phyloP scores from a whole-genome alignment of 1,140 invertebrate genomes.

The Battus philenor region DNA sequence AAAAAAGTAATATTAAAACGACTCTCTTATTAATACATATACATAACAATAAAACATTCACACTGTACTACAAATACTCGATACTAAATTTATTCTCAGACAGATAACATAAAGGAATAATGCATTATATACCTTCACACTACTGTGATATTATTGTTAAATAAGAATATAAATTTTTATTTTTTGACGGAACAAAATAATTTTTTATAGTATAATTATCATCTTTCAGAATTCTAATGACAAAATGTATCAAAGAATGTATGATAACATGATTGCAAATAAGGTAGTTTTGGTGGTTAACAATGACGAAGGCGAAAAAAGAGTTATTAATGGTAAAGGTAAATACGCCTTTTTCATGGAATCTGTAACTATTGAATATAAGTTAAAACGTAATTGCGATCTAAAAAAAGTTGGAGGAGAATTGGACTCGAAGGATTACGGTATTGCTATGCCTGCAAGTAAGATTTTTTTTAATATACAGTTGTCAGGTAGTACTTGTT shows the following conservation, averaged over 20 bases:
- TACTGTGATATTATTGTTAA: too few species aligned
- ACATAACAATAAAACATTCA: too few species aligned
- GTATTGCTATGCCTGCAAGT: constrained; percentile 86
- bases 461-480: constrained; percentile 46
- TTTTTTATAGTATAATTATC: too few species aligned
- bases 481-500: too few species aligned
- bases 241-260: constrained; percentile 68
- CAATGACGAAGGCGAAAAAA: constrained; percentile 89
- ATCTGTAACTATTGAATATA: constrained; percentile 87
- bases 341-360: constrained; percentile 92
- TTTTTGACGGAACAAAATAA: too few species aligned
- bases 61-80: too few species aligned
- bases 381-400: constrained; percentile 84
- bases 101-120: too few species aligned
- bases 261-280: constrained; percentile 82
- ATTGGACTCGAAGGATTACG: constrained; percentile 90
- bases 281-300: constrained; percentile 82
- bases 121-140: too few species aligned
- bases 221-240: constrained; percentile 59
- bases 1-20: too few species aligned
- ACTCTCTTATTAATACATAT: too few species aligned
- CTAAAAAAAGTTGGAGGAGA: constrained; percentile 86
- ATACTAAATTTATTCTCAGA: too few species aligned
- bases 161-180: too few species aligned
- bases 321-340: constrained; percentile 80